phyloP scores from a whole-genome alignment of 2,888 invertebrate species.

The Ophion costatus region DNA sequence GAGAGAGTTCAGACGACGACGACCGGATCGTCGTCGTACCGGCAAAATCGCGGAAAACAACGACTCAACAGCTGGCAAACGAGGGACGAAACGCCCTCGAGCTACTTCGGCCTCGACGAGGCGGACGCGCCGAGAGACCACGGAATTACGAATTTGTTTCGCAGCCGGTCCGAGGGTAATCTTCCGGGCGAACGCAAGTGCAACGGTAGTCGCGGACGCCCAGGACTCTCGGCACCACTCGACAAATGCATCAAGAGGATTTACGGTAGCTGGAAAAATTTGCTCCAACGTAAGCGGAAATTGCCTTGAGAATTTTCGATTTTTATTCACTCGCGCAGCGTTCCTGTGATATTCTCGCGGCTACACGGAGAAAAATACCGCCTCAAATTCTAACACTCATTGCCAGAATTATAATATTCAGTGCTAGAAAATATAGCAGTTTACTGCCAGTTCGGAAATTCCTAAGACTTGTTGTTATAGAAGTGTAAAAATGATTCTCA shows the following conservation, averaged over 20 bases:
- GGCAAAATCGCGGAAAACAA: conserved; percentile 15
- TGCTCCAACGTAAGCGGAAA: conserved; percentile 90
- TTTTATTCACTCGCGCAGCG: too few relatives aligned
- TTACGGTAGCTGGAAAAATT: conserved; percentile 92
- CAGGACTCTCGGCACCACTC: conserved; percentile 82
- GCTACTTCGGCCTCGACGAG: conserved; percentile 80
- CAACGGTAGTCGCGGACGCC: conserved; percentile 65
- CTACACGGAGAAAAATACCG: too few relatives aligned
- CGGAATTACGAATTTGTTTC: conserved; percentile 83
- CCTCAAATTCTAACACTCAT: too few relatives aligned
- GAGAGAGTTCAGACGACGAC: not conserved
- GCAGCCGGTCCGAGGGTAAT: conserved; percentile 91
- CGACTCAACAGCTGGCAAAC: not conserved
- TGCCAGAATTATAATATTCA: too few relatives aligned
- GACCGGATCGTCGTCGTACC: not conserved
- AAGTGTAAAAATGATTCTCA: too few relatives aligned
- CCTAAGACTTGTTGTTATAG: too few relatives aligned
- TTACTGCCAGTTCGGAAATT: too few relatives aligned
- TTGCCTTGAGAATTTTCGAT: too few relatives aligned
- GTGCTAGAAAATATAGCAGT: too few relatives aligned
- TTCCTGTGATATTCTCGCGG: too few relatives aligned
- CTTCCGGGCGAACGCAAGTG: conserved; percentile 77
- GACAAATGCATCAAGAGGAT: conserved; percentile 90
- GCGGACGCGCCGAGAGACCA: conserved; percentile 39
- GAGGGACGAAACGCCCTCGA: conserved; percentile 68